Conservation (phyloP, 1,140 invertebrate genomes). For the Hestina assimilis region DNA sequence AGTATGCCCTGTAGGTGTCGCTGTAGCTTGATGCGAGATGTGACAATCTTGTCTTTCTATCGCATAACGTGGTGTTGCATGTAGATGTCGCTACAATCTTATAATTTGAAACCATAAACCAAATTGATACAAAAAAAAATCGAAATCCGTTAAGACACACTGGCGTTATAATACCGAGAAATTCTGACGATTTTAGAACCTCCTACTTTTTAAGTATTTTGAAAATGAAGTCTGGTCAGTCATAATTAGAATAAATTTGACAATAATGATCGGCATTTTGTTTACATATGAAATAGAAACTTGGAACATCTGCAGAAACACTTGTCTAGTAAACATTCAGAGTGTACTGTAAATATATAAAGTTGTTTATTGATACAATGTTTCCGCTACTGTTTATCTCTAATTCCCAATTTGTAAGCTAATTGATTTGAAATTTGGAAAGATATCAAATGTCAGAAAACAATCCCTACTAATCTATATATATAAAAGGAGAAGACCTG, state of each 20-base stretch:
- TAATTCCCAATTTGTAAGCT: conserved; percentile 18
- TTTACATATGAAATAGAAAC: neutral
- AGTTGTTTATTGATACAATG: conserved; percentile 27
- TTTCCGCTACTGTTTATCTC: conserved; percentile 24
- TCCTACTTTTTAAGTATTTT: neutral
- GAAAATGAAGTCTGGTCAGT: neutral
- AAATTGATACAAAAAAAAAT: too few species aligned
- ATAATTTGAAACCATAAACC: too few species aligned
- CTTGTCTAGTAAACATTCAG: conserved; percentile 19
- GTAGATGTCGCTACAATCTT: too few species aligned
- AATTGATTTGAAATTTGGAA: conserved; percentile 8
- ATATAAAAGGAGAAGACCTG: too few species aligned
- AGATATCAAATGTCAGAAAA: conserved; percentile 1
- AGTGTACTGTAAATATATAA: conserved; percentile 20
- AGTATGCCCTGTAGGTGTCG: too few species aligned
- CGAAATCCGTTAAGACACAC: too few species aligned
- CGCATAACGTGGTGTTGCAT: too few species aligned
- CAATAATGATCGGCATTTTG: neutral
- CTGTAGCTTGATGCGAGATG: too few species aligned
- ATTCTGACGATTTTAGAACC: neutral
- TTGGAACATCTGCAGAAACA: conserved; percentile 12
- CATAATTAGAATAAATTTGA: neutral
- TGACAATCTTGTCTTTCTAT: too few species aligned
- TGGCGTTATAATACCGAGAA: too few species aligned
- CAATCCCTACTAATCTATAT: neutral